Base-by-base conservation (phyloP, 2,888 invertebrate species). In the Mamestra brassicae region DNA sequence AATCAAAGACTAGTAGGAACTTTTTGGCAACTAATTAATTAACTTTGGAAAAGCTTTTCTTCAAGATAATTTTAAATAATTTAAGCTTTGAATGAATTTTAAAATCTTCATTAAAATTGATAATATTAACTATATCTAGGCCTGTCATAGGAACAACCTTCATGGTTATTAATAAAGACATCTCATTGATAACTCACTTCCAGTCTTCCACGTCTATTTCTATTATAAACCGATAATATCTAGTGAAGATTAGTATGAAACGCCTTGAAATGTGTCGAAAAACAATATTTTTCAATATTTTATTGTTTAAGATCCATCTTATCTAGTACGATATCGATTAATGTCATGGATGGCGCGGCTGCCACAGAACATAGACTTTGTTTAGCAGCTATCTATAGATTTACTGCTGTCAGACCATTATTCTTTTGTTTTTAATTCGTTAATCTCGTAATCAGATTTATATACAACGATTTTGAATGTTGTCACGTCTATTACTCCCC, bases 271-370 rank as follows among this genome's bases (percentile, higher is more conserved):
- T 52, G 11, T 45, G 75, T 80, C 74, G 76, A 86, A 88, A 87
- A 90, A 90, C 85, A 87, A 84, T 83, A 80, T 76, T 84, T 78
- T 76, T 89, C 85, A 87, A 84, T 83, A 80, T 76, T 84, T 78
- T 76, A 83, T 80, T 78, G 68, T 81, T 76, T 80, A 85, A 88
- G 86, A 89, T 88, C 85, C 80, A 77, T 80, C 76, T 88, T 90
- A 90, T 90, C 88, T 80, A 26, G 42, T 62, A 63, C 55, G 87
- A 87, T 91, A 93, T 89, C 90, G 89, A 94, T 93, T 94, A 93
- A 92, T 92, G 92, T 92, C 91, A 93, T 86, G 92, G 62, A 57
- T 61, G 38, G 34, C 26, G 45, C 36, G 45, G 38, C 58, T 47
- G 65, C 47, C 15, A 17, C 38, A 38, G 58, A 45, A 45, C 11